Base-by-base conservation (phyloP, 2,888 invertebrate species). In the Aleiodes leptofemur region DNA sequence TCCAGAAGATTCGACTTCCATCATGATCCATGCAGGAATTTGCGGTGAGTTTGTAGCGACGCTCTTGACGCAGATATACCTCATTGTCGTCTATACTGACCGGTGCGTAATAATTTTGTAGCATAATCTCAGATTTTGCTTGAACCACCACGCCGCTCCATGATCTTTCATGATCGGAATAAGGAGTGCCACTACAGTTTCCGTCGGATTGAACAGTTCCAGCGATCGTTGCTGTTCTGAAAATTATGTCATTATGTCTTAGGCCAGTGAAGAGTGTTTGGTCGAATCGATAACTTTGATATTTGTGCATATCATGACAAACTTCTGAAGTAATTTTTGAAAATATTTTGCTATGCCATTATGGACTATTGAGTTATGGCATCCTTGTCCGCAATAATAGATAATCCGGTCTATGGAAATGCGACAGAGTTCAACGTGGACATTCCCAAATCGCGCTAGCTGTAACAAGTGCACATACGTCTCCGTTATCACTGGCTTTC, bases 51-150 rank as follows among this genome's bases (percentile, higher is more conserved):
- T n/a, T 14, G n/a, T 66, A 73, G 1, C 16, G 16, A 4, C 14
- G n/a, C 1, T 38, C 73, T 0, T 43, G 48, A 4, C n/a, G 8
- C 8, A 66, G 14, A 13, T 13, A 3, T 6, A 66, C 48, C 55
- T 73, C 23, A 11, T 73, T 73, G 0, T 14, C 50, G 1, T 66
- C 66, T 8, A 66, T 1, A 4, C 38, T 68, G 9, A 73, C 73
- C 0, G 66, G 3, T 0, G 73, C 73, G 6, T 3, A 8, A 51
- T 73, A 66, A 29, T 73, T 66, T 9, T 48, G 16, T 2, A 56
- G 11, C 1, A 55, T 23, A 11, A 66, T 56, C 0, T 4, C 8
- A 11, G 56, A n/a, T 4, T 56, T 38, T 6, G 29, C 56, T 43
- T 43, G 9, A 9, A 43, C 43, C 3, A 43, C 11, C 7, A 8